phyloP scores from a whole-genome alignment of 64 coral and sea anemone genomes.

The Trachythela sp. region DNA sequence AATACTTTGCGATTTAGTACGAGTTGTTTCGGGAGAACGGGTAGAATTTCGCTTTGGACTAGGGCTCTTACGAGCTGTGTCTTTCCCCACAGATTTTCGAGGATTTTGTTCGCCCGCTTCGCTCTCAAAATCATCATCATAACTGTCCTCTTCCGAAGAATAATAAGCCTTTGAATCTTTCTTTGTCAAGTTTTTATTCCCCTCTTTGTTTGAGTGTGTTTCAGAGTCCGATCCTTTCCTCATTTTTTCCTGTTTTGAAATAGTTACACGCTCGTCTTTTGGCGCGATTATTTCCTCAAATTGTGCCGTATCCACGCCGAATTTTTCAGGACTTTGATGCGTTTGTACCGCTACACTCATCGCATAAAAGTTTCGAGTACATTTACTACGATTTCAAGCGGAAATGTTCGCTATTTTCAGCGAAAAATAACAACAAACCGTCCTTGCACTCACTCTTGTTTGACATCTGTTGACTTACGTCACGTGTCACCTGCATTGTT shows the following conservation, averaged over 20 bases:
- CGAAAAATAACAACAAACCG: not conserved
- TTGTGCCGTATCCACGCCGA: not conserved
- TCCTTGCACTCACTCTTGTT: not conserved
- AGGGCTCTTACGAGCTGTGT: not conserved
- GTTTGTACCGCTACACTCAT: not conserved
- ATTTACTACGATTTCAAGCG: not conserved
- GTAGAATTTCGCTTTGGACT: no score
- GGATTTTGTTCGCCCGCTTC: not conserved
- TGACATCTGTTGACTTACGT: not conserved
- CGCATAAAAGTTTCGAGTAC: not conserved
- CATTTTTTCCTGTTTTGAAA: not conserved
- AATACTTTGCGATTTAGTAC: not conserved
- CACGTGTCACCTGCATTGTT: not conserved
- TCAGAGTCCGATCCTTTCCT: not conserved
- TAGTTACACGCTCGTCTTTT: not conserved
- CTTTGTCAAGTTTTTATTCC: not conserved
- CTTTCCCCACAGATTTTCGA: not conserved
- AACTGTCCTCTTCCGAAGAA: not conserved
- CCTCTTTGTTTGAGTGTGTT: not conserved
- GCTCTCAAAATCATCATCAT: not conserved
- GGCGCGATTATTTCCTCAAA: not conserved
- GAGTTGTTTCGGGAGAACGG: not conserved
- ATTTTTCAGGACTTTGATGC: not conserved
- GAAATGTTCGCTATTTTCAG: not conserved
- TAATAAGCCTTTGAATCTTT: not conserved